phyloP scores from a whole-genome alignment of 37 sponge, comb jelly and placozoan genomes.

The Mnemiopsis leidyi region DNA sequence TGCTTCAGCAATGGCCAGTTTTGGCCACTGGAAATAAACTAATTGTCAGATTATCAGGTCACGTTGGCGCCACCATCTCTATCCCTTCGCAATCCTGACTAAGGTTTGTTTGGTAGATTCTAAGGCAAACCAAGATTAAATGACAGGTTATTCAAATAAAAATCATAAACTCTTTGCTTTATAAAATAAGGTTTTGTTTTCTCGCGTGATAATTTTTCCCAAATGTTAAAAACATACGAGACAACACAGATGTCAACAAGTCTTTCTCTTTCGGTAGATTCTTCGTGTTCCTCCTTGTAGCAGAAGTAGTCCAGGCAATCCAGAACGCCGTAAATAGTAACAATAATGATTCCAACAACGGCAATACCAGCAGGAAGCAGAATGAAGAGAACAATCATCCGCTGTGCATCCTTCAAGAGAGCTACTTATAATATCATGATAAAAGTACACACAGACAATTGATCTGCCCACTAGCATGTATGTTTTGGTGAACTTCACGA shows the following conservation, averaged over 20 bases:
- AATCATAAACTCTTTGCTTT: no score
- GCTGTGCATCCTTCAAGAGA: neutral
- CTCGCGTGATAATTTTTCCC: no score
- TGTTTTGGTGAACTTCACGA: neutral
- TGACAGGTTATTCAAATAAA: no score
- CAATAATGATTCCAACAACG: neutral
- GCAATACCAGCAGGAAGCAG: neutral
- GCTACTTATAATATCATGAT: neutral
- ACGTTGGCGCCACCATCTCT: neutral
- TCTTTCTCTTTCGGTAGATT: conserved; percentile 33
- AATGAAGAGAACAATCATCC: conserved; percentile 24
- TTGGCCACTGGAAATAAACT: neutral
- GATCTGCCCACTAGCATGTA: neutral
- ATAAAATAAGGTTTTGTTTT: no score
- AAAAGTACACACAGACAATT: neutral
- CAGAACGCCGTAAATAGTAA: neutral
- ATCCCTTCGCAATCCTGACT: neutral
- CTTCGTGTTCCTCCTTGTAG: conserved; percentile 13
- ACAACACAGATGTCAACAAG: conserved; percentile 2
- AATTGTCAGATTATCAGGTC: neutral
- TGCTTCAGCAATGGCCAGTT: neutral
- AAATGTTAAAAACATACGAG: neutral
- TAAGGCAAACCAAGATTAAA: no score
- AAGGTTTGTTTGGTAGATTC: neutral
- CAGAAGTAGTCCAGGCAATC: conserved; percentile 24